Evolutionary conservation across 2,888 invertebrate species (phyloP).

Genomic region (Cosmorhoe ocellata): DNA sequence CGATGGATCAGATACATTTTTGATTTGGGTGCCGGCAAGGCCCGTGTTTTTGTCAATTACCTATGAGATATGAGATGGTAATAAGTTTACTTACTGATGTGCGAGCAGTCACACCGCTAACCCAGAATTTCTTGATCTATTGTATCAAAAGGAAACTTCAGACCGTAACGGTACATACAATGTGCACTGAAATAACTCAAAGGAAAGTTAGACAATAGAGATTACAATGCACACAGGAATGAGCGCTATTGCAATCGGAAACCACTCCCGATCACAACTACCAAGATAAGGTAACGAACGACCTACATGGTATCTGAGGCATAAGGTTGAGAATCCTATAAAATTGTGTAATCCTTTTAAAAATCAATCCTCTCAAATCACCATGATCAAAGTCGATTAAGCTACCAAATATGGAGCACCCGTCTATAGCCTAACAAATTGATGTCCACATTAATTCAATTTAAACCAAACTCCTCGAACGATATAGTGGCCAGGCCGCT

Average conservation of each 20-base stretch:
- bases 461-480: conserved; percentile 52
- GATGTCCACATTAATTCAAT: conserved; percentile 67
- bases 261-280: conserved; percentile 11
- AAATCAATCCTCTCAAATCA: conserved; percentile 15
- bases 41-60: no score
- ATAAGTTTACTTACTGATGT: no score
- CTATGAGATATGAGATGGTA: no score
- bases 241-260: conserved; percentile 10
- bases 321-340: conserved; percentile 1
- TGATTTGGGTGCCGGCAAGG: no score
- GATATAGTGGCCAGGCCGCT: conserved; percentile 51
- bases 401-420: conserved; percentile 45
- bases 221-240: conserved; percentile 8
- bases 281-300: conserved; percentile 4
- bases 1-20: no score
- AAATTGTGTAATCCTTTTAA: not conserved
- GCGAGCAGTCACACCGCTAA: no score
- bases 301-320: not conserved
- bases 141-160: no score
- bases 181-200: conserved; percentile 4
- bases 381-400: conserved; percentile 6
- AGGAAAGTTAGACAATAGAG: conserved; percentile 9
- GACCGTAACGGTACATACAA: no score
- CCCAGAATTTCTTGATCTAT: no score
- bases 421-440: conserved; percentile 51